phyloP scores from a whole-genome alignment of 2,797 vertebrate species.

The Myoxocephalus aenaeus region DNA sequence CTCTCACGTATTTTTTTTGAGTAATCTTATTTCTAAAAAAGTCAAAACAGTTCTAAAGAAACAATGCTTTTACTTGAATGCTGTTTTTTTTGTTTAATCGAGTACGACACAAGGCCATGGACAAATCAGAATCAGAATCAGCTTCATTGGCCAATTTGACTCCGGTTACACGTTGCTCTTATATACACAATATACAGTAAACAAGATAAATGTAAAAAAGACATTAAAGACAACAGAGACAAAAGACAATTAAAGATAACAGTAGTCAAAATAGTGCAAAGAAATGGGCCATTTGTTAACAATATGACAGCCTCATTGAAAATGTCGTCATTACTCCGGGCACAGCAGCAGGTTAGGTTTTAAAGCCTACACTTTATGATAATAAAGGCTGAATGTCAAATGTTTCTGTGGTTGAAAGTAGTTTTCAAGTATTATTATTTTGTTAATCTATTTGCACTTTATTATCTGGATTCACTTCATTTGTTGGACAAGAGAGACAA shows the following conservation, averaged over 20 bases:
- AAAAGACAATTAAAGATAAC: too few relatives aligned
- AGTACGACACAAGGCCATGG: too few relatives aligned
- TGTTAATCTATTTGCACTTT: too few relatives aligned
- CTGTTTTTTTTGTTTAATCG: neutral
- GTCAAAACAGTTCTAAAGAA: neutral
- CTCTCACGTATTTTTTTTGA: neutral
- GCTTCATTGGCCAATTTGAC: too few relatives aligned
- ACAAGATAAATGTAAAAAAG: too few relatives aligned
- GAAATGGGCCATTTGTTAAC: neutral
- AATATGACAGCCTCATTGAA: neutral
- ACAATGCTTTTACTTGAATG: neutral
- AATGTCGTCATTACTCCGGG: slow-evolving; percentile 4
- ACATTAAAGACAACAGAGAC: too few relatives aligned
- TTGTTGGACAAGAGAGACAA: too few relatives aligned
- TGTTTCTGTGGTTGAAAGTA: neutral
- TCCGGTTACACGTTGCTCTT: too few relatives aligned
- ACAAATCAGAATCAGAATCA: too few relatives aligned
- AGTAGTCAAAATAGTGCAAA: too few relatives aligned
- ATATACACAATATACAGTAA: too few relatives aligned
- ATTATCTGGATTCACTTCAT: too few relatives aligned
- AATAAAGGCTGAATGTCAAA: neutral
- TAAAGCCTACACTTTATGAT: neutral
- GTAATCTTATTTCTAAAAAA: neutral
- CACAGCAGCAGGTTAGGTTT: neutral
- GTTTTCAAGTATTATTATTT: neutral